Percentiles rank a stretch among this genome's conserved stretches.
phyloP scores from a whole-genome alignment of 2,113 vertebrate genomes.

The Gobio gobio region DNA sequence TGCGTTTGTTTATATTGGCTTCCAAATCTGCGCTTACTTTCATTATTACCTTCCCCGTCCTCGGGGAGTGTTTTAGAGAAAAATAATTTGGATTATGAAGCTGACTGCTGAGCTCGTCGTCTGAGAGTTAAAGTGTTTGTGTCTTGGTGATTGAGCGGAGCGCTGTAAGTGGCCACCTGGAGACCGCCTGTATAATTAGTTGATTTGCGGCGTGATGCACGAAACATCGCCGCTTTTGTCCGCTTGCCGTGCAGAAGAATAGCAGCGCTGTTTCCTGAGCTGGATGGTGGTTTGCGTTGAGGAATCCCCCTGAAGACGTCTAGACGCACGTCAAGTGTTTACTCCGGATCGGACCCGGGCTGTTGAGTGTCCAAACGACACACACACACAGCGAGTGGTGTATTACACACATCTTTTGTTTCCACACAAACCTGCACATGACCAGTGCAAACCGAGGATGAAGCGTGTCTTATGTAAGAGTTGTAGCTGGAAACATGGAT shows the following conservation, averaged over 20 bases:
- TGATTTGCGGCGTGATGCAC: slow-evolving; percentile 29
- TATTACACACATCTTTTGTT: neutral
- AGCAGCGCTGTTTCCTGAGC: neutral
- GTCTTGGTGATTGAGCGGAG: slow-evolving; percentile 36
- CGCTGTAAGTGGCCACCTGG: slow-evolving; percentile 28
- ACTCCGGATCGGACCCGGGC: neutral
- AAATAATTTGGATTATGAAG: slow-evolving; percentile 54
- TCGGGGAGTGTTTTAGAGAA: slow-evolving; percentile 41
- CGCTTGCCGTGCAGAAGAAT: neutral
- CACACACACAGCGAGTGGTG: neutral
- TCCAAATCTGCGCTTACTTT: slow-evolving; percentile 49
- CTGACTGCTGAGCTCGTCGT: slow-evolving; percentile 32
- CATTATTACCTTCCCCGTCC: slow-evolving; percentile 43
- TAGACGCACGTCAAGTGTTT: neutral
- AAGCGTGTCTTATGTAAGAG: neutral
- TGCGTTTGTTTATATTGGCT: slow-evolving; percentile 46
- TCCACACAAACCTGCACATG: neutral
- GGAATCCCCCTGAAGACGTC: neutral
- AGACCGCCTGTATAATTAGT: slow-evolving; percentile 40
- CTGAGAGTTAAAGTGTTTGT: slow-evolving; percentile 37
- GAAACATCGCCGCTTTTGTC: neutral
- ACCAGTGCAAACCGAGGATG: neutral
- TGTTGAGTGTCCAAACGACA: neutral
- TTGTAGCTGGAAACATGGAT: neutral
- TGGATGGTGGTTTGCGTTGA: neutral